A percentile compares a stretch with the other conserved stretches of the same genome.
Evolutionary conservation across 2,113 vertebrate species (phyloP).

Genomic region (Pterocles burchelli): DNA sequence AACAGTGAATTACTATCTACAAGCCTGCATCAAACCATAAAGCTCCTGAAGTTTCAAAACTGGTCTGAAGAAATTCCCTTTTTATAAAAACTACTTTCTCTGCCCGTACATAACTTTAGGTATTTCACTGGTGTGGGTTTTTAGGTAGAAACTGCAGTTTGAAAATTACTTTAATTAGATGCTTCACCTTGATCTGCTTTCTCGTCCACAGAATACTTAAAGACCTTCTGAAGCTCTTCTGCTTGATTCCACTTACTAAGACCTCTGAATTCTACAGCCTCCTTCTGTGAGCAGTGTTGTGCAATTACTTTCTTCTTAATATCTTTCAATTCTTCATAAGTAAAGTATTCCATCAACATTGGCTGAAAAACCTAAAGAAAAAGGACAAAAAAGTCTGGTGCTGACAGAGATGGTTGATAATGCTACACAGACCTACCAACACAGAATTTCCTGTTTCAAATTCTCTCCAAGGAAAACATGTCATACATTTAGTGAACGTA

Average conservation of each 20-base stretch:
- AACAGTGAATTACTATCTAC: background rate
- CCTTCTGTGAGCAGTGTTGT: constrained; percentile 90
- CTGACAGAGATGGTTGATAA: background rate
- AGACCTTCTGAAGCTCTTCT: constrained; percentile 91
- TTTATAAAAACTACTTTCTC: background rate
- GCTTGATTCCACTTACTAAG: constrained; percentile 90
- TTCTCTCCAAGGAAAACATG: background rate
- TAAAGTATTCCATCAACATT: constrained; percentile 99
- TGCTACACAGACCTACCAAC: background rate
- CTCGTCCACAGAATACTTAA: constrained; percentile 94
- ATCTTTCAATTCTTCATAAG: constrained; percentile 96
- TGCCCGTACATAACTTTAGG: background rate
- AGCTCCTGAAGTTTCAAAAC: background rate
- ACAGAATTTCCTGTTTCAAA: background rate
- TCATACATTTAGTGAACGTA: background rate
- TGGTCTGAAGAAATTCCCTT: background rate
- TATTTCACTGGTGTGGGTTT: background rate
- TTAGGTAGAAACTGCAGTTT: background rate
- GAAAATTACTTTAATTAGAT: background rate
- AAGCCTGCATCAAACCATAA: background rate
- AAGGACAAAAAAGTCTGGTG: background rate
- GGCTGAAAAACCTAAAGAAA: constrained; percentile 93
- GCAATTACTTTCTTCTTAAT: constrained; percentile 98
- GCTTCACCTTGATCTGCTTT: constrained; percentile 88
- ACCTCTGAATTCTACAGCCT: constrained; percentile 84